Conservation (phyloP, 2,797 vertebrate species). For the Lacerta bilineata region DNA sequence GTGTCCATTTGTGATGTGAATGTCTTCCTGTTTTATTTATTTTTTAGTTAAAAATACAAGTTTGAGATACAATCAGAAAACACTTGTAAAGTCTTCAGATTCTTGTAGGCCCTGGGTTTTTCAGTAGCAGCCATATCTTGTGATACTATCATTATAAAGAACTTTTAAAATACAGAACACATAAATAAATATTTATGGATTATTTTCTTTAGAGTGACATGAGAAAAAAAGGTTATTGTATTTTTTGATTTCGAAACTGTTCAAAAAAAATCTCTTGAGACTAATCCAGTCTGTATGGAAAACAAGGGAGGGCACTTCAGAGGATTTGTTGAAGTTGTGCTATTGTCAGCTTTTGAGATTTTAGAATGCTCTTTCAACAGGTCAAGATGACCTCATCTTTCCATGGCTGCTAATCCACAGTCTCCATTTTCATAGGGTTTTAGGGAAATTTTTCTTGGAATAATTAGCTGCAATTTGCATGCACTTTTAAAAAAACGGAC, state of each 20-base stretch:
- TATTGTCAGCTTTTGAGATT: conserved; percentile 67
- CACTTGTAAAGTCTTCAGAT: neutral
- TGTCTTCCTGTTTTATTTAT: conserved; percentile 36
- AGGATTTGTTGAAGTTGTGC: conserved; percentile 72
- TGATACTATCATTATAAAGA: conserved; percentile 50
- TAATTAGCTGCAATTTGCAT: conserved; percentile 67
- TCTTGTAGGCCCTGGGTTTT: conserved; percentile 53
- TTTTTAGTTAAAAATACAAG: conserved; percentile 53
- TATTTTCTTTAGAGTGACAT: conserved; percentile 60
- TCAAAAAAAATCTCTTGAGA: conserved; percentile 58
- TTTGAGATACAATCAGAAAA: conserved; percentile 32
- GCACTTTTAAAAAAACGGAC: conserved; percentile 63
- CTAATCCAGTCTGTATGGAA: conserved; percentile 76
- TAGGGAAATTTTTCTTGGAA: conserved; percentile 62
- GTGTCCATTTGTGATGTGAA: fast-evolving
- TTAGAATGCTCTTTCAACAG: conserved; percentile 65
- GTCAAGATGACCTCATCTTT: conserved; percentile 70
- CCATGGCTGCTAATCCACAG: conserved; percentile 68
- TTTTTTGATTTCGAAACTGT: conserved; percentile 69
- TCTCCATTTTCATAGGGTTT: conserved; percentile 67
- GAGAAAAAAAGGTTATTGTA: conserved; percentile 72
- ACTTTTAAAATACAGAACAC: conserved; percentile 59
- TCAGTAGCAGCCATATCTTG: neutral
- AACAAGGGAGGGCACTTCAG: conserved; percentile 79
- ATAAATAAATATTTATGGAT: conserved; percentile 67